A percentile compares a stretch with the other conserved stretches of the same genome.
These are phyloP conservation scores for Pristionchus maxplancki DNA, from an alignment of 2,888 invertebrate species.

Conservation along the genomic window DNA sequence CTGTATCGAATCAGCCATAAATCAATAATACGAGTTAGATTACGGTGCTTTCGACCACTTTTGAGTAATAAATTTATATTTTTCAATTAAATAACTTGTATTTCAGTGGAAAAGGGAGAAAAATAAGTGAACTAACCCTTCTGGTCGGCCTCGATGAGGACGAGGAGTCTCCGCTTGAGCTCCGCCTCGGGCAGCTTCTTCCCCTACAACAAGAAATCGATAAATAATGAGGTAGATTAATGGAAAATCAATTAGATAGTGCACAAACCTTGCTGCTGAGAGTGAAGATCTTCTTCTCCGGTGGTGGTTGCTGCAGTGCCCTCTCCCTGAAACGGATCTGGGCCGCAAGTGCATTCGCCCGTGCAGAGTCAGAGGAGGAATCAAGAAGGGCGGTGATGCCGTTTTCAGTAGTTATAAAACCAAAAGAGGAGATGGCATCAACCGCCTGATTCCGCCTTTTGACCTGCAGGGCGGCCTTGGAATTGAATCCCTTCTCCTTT, in stretches of 20 bases:
- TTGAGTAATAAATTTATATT: no score
- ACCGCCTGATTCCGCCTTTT: constrained; percentile 25
- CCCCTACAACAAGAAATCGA: neutral
- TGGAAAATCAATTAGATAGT: neutral
- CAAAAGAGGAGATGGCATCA: neutral
- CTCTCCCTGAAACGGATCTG: constrained; percentile 42
- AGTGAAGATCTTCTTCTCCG: constrained; percentile 18
- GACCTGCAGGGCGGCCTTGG: constrained; percentile 4
- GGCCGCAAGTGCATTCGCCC: constrained; percentile 8
- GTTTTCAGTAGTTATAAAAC: neutral
- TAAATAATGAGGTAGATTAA: neutral
- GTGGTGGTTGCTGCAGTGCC: constrained; percentile 11
- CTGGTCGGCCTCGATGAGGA: constrained; percentile 36
- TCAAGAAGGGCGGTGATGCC: neutral
- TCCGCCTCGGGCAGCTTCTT: neutral
- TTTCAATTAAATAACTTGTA: neutral
- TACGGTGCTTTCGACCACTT: no score
- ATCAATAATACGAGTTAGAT: no score
- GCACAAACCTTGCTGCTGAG: constrained; percentile 11
- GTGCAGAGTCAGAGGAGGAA: neutral
- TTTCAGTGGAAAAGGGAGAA: neutral
- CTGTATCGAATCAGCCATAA: no score
- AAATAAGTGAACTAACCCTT: constrained; percentile 36
- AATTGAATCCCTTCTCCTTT: neutral
- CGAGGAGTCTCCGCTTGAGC: neutral